Percentiles rank a stretch among this genome's conserved stretches.
Conservation (phyloP, 2,888 invertebrate species). For the Lagria hirta region DNA sequence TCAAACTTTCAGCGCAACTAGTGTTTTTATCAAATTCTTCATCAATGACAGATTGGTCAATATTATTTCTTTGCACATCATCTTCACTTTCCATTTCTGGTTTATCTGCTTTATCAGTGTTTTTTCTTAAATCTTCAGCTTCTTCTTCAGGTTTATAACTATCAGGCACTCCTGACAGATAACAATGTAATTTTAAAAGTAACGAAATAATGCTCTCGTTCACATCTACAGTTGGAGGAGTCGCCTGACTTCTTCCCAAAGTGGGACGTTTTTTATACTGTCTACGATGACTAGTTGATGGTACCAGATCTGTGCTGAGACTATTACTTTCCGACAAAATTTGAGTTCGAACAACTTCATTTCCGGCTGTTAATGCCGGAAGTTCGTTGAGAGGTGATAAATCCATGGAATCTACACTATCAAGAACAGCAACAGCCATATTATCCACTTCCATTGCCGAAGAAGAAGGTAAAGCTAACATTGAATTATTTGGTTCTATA, state of each 20-base stretch:
- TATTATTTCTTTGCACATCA: too few relatives aligned
- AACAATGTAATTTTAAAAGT: slow-evolving; percentile 87
- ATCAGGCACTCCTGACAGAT: slow-evolving; percentile 79
- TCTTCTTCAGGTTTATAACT: slow-evolving; percentile 62
- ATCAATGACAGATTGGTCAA: too few relatives aligned
- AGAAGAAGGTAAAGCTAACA: slow-evolving; percentile 33
- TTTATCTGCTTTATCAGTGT: slow-evolving; percentile 27
- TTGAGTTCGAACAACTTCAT: slow-evolving; percentile 42
- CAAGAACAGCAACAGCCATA: slow-evolving; percentile 38
- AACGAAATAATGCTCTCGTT: slow-evolving; percentile 90
- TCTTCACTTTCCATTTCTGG: slow-evolving; percentile 4
- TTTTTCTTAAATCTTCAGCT: too few relatives aligned
- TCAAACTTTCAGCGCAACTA: slow-evolving; percentile 45
- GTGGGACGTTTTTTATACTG: slow-evolving; percentile 39
- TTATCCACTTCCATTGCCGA: slow-evolving; percentile 32
- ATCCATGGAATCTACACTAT: slow-evolving; percentile 30
- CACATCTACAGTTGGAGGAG: slow-evolving; percentile 55
- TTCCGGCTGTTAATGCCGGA: slow-evolving; percentile 49
- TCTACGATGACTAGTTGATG: slow-evolving; percentile 47
- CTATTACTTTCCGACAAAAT: slow-evolving; percentile 22
- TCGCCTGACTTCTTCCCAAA: slow-evolving; percentile 42
- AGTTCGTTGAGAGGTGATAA: slow-evolving; percentile 37
- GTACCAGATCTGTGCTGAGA: slow-evolving; percentile 54
- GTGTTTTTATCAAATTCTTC: too few relatives aligned
- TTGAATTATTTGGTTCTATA: slow-evolving; percentile 26